A percentile compares a stretch with the other conserved stretches of the same genome.
Conservation (phyloP, 1,140 invertebrate genomes). For the Tetraneura akinire region DNA sequence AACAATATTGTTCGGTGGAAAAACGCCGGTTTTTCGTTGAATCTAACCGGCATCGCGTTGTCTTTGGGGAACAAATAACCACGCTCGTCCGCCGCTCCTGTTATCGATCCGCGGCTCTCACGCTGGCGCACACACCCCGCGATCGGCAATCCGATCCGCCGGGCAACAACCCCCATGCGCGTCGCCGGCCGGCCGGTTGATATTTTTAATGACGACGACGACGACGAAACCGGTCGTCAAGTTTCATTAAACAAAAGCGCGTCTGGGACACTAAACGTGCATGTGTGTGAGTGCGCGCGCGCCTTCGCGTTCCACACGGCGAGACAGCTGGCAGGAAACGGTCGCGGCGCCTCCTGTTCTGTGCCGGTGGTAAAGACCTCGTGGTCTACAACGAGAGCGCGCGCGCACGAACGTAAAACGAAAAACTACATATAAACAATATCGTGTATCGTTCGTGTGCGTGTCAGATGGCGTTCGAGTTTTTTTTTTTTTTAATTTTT, state of each 20-base stretch:
- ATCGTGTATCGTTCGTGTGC: slow-evolving; percentile 23
- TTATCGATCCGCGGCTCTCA: background rate
- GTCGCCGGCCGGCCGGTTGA: too few species aligned
- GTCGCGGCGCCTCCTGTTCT: slow-evolving; percentile 44
- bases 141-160: too few species aligned
- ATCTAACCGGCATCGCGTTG: too few species aligned
- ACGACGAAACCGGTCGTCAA: slow-evolving; percentile 43
- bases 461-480: slow-evolving; percentile 46
- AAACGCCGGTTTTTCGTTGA: too few species aligned
- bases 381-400: slow-evolving; percentile 24
- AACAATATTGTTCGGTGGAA: too few species aligned
- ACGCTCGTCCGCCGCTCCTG: background rate
- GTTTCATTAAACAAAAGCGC: slow-evolving; percentile 48
- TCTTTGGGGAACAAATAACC: too few species aligned
- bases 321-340: slow-evolving; percentile 49
- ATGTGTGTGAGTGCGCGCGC: background rate
- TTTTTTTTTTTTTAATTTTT: slow-evolving; percentile 46
- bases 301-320: slow-evolving; percentile 34
- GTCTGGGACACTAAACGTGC: background rate
- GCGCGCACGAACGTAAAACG: background rate
- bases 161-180: background rate
- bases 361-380: slow-evolving; percentile 37
- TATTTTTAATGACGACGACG: background rate
- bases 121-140: background rate
- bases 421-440: too few species aligned